Base-by-base conservation (phyloP, 2,797 vertebrate genomes). In the Takifugu ocellatus region DNA sequence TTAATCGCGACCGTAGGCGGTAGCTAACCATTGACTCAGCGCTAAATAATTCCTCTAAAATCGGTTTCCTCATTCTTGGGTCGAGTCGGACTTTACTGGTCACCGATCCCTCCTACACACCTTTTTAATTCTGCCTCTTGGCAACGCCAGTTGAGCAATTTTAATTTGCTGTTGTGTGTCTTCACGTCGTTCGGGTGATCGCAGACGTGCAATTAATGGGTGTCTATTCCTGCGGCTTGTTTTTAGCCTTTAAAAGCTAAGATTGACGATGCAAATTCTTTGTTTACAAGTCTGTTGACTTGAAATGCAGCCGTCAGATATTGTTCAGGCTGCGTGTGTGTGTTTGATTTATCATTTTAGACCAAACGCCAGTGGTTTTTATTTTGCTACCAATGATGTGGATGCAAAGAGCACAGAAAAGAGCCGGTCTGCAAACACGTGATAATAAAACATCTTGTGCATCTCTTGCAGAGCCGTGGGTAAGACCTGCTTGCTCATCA, bases 401-500 rank as follows among this genome's bases (percentile, higher is more conserved):
- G 43, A 45, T 17, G 15, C 5, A 45, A 45, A 16, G 43, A 45
- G 43, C 14, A 17, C 17, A 9, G 7, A 45, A 17, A 45, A 45
- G 43, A 6, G 43, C 3, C 17, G 43, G 2, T 17, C 15, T 4
- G 21, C n/a, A 12, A 9, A 14, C 50, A 59, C 8, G 2, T 2
- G 42, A n/a, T 25, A 58, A 39, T 5, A 17, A 51, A 7, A 49
- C 0, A 60, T 25, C 47, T 47, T 33, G 51, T 29, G 9, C 15
- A 63, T 29, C 49, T 5, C 43, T 81, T 87, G 47, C 90, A 97
- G 95, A 84, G 97, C 97, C 89, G 97, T 99, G 89, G 97, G 97
- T 94, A 99, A 99, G 89, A 99, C 97, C 74, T 98, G 96, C 88
- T 91, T 99, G 67, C 94, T 99, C 86, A 99, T 99, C 93, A 99